These are phyloP conservation scores for Cartodere bifasciata DNA, from an alignment of 2,888 invertebrate species.

Conservation along the genomic window DNA sequence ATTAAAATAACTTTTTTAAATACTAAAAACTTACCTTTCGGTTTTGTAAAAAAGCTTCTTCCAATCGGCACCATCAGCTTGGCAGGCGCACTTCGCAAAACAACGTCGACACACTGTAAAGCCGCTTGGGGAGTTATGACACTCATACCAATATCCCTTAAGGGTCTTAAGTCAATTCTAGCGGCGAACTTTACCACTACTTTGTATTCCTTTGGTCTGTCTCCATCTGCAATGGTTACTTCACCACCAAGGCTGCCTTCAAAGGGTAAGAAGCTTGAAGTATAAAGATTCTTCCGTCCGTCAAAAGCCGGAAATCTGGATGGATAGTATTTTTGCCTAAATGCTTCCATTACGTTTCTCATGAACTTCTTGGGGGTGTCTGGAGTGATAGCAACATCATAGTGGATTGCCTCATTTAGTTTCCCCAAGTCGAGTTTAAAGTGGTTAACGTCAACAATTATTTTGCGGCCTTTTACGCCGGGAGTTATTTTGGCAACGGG, in stretches of 20 bases:
- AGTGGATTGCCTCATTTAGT: slow-evolving; percentile 49
- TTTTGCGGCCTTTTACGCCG: slow-evolving; percentile 33
- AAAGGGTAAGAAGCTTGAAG: slow-evolving; percentile 36
- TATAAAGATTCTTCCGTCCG: slow-evolving; percentile 56
- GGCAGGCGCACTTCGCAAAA: slow-evolving; percentile 52
- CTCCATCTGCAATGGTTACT: slow-evolving; percentile 25
- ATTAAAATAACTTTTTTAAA: slow-evolving; percentile 77
- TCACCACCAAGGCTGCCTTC: slow-evolving; percentile 21
- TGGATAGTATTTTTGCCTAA: slow-evolving; percentile 31
- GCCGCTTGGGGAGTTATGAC: slow-evolving; percentile 41
- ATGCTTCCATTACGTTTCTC: slow-evolving; percentile 32
- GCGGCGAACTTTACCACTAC: slow-evolving; percentile 43
- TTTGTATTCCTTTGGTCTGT: slow-evolving; percentile 15
- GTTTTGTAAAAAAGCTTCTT: slow-evolving; percentile 22
- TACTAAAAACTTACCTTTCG: slow-evolving; percentile 32
- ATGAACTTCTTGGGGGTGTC: slow-evolving; percentile 55
- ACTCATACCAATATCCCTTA: slow-evolving; percentile 16
- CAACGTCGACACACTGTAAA: slow-evolving; percentile 74
- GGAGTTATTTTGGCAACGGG: slow-evolving; percentile 14
- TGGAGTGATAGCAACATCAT: slow-evolving; percentile 64
- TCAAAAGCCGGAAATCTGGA: slow-evolving; percentile 53
- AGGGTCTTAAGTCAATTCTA: slow-evolving; percentile 35
- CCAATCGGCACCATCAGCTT: slow-evolving; percentile 13
- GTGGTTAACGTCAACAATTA: slow-evolving; percentile 46
- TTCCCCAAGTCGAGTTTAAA: slow-evolving; percentile 40